Conservation (phyloP, 2,113 vertebrate species). For the Tragelaphus strepsiceros region DNA sequence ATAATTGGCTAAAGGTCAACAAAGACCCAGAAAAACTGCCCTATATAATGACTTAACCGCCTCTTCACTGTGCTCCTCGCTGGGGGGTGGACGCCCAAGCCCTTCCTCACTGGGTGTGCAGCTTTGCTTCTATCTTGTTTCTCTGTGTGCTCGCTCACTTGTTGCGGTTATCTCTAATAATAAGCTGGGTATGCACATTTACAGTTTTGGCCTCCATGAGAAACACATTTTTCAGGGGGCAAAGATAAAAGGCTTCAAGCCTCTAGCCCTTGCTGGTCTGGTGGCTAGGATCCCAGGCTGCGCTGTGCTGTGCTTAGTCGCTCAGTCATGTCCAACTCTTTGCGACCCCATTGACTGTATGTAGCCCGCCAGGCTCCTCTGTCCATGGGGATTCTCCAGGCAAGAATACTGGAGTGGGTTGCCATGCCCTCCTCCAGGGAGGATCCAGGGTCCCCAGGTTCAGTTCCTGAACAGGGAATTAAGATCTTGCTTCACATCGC, state of each 20-base stretch:
- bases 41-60: not conserved
- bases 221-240: not conserved
- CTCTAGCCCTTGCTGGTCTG: not conserved
- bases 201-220: not conserved
- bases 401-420: not conserved
- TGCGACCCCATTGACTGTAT: not conserved
- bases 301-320: not conserved
- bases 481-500: not conserved
- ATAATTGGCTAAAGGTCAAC: not conserved
- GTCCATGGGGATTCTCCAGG: not conserved
- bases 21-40: not conserved
- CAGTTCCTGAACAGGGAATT: not conserved
- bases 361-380: not conserved
- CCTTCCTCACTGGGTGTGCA: not conserved
- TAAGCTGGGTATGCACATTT: not conserved
- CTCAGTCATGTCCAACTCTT: not conserved
- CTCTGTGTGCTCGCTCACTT: not conserved
- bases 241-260: not conserved
- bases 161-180: not conserved
- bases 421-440: not conserved
- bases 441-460: not conserved
- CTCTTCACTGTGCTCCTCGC: not conserved
- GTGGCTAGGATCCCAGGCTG: not conserved
- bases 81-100: fast-evolving
- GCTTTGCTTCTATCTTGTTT: not conserved